These are phyloP conservation scores for Stenolophus ochropezus DNA, from an alignment of 2,888 invertebrate species.

Conservation along the genomic window DNA sequence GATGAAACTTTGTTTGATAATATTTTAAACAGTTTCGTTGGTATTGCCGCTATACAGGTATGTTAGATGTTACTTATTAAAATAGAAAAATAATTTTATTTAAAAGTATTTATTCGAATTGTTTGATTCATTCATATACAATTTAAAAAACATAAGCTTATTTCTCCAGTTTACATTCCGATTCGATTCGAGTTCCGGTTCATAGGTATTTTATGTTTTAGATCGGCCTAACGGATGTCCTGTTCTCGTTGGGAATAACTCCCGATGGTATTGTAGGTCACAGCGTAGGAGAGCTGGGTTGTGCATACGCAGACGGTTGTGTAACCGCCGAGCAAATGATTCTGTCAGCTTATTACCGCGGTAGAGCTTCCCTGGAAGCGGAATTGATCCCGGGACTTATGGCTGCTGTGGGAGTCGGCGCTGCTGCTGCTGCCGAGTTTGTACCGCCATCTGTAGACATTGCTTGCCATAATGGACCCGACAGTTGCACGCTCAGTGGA, in stretches of 20 bases:
- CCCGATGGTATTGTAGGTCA: constrained; percentile 89
- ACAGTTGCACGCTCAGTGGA: constrained; percentile 87
- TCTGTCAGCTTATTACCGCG: constrained; percentile 88
- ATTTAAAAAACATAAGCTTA: too few relatives aligned
- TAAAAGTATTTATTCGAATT: too few relatives aligned
- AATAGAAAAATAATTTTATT: background rate
- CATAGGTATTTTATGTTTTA: background rate
- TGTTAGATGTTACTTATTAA: background rate
- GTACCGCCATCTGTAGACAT: constrained; percentile 82
- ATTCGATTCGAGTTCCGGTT: too few relatives aligned
- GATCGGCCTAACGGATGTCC: constrained; percentile 81
- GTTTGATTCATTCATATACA: too few relatives aligned
- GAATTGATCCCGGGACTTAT: constrained; percentile 85
- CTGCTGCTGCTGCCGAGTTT: constrained; percentile 76
- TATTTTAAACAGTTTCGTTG: constrained; percentile 82
- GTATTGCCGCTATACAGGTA: constrained; percentile 81
- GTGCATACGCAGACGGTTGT: constrained; percentile 96
- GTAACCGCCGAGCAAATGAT: constrained; percentile 92
- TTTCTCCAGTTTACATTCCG: too few relatives aligned
- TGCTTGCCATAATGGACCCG: constrained; percentile 87
- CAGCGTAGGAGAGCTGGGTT: constrained; percentile 95
- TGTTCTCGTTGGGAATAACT: constrained; percentile 77
- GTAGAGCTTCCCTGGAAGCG: constrained; percentile 83
- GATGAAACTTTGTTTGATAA: constrained; percentile 78
- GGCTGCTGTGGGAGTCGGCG: constrained; percentile 86